These are phyloP conservation scores for Dysmachus trigonus DNA, from an alignment of 2,888 invertebrate genomes.

Conservation along the genomic window DNA sequence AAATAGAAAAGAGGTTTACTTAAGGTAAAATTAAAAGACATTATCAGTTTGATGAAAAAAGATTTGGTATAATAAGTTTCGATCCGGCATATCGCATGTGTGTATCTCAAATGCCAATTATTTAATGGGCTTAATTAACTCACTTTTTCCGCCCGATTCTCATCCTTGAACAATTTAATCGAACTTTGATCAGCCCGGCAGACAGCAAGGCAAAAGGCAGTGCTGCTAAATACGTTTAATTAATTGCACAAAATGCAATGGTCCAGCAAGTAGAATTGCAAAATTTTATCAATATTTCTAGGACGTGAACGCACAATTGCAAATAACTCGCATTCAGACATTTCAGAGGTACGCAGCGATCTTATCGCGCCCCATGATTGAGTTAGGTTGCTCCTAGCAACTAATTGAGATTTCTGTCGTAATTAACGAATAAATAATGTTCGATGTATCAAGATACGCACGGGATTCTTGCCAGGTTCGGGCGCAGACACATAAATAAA, in stretches of 20 bases:
- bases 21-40: too few relatives aligned
- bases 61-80: too few relatives aligned
- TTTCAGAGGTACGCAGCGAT: constrained; percentile 43
- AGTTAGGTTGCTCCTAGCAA: constrained; percentile 42
- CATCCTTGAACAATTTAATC: background rate
- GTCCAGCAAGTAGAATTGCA: background rate
- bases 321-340: constrained; percentile 37
- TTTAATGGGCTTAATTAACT: background rate
- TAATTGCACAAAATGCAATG: constrained; percentile 23
- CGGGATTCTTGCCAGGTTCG: background rate
- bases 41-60: too few relatives aligned
- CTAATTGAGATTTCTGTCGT: constrained; percentile 48
- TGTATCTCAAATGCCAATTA: background rate
- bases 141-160: background rate
- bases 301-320: constrained; percentile 32
- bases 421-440: constrained; percentile 47
- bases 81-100: background rate
- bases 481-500: constrained; percentile 31
- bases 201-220: background rate
- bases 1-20: too few relatives aligned
- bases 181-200: background rate
- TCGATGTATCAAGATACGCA: constrained; percentile 41
- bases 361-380: constrained; percentile 44
- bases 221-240: constrained; percentile 1
- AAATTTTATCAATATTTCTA: constrained; percentile 20